Base-by-base conservation (phyloP, 2,797 vertebrate genomes). In the Alauda arvensis region DNA sequence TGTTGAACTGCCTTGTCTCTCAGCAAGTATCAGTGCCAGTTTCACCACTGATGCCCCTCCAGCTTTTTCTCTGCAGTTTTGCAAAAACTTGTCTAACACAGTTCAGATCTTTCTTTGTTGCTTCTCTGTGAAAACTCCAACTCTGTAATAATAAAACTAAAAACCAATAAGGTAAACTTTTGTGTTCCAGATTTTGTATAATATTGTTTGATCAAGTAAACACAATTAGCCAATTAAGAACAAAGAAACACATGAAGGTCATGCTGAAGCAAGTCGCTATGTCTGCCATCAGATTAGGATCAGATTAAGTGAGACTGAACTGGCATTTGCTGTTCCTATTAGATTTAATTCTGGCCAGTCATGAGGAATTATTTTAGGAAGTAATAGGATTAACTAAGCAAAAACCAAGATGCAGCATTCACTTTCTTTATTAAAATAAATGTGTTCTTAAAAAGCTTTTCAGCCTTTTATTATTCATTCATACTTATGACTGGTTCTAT, bases 371-470 rank as follows among this genome's bases (percentile, higher is more conserved):
- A 75, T 75, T 91, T 89, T 61, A 82, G 39, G 51, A 75, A 88
- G 29, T 42, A 89, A 55, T 63, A 77, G 51, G 61, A 87, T 92
- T 94, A 91, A 86, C 62, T 42, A 59, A 85, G 13, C 37, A 91
- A 88, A 91, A 91, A 45, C 57, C 51, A 85, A 82, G 57, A 37
- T 52, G 26, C 26, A 85, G 24, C 16, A 65, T 68, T 91, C 39
- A 25, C 43, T 88, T 88, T 77, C 57, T 70, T 79, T 68, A 53
- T 56, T 55, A 74, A 86, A 84, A 79, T 18, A 60, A 29, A 87
- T 14, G 1, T 1, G 10, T 43, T 78, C 49, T 62, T 60, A 26
- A n/a, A 86, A 74, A 77, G 2, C 28, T 79, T 74, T 42, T 53
- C 51, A 83, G 37, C 3, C 33, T 67, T 83, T 70, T 68, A 24